Base-by-base conservation (phyloP, 2,888 invertebrate genomes). In the Caenorhabditis becei region DNA sequence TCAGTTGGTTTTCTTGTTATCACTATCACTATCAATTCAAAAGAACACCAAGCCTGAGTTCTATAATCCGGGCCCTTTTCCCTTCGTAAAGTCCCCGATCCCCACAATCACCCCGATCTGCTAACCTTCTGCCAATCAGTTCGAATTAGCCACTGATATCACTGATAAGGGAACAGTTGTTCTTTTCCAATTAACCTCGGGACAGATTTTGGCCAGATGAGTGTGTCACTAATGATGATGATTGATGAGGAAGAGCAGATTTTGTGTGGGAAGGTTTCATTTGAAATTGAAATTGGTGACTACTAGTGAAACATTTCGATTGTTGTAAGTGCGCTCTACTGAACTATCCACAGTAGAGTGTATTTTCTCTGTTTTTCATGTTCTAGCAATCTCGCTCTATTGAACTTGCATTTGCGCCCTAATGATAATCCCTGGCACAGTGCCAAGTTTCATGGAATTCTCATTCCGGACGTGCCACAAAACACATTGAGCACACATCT, bases 101-200 rank as follows among this genome's bases (percentile, higher is more conserved):
- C 10, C 32, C 5, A 20, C 16, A 35, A 49, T 5, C 23, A 32
- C 20, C 28, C n/a, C 2, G 3, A 32, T 66, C 41, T 54, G 2
- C 7, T 14, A 44, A 61, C 44, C 23, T 61, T 28, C 24, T 32
- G 53, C 20, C 54, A 58, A 35, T 58, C 65, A 58, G n/a, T 18
- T 65, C 16, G 49, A 56, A 72, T 72, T 63, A 72, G 24, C 41
- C 18, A 14, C 35, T 47, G 20, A 24, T n/a, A 49, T 62, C 35
- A 56, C 58, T 72, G 51, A 61, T 32, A 26, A 53, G 35, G 61
- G 62, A 71, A 71, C 71, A 62, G 71, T 71, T 71, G 71, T 56
- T 71, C 71, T 71, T 54, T 32, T 10, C 49, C 28, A 69, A 69
- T 44, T 58, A 59, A 58, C 32, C 24, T 49, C 14, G 41, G 16